Conservation (phyloP, 1,140 invertebrate genomes). For the Hycleus phaleratus region DNA sequence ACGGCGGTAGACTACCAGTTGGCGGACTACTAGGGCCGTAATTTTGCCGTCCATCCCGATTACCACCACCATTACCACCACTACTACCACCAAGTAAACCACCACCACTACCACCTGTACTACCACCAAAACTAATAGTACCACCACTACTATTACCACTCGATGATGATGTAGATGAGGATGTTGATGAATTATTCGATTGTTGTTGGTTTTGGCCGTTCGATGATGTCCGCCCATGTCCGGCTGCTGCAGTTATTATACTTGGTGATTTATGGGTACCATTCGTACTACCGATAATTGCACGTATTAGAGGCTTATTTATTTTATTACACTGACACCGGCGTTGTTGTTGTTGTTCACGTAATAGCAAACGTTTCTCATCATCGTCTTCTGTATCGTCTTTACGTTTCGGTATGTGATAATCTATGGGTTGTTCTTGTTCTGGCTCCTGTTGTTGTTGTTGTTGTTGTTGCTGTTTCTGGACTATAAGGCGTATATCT, state of each 20-base stretch:
- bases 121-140: constrained; percentile 44
- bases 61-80: constrained; percentile 59
- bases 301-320: constrained; percentile 42
- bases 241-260: constrained; percentile 55
- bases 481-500: constrained; percentile 41
- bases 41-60: constrained; percentile 66
- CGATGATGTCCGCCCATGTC: constrained; percentile 60
- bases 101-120: constrained; percentile 47
- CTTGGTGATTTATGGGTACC: constrained; percentile 48
- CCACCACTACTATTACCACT: constrained; percentile 47
- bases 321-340: constrained; percentile 52
- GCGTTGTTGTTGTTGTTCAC: constrained; percentile 49
- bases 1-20: constrained; percentile 72
- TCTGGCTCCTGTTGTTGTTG: constrained; percentile 48
- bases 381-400: constrained; percentile 57
- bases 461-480: constrained; percentile 44
- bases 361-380: constrained; percentile 50
- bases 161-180: constrained; percentile 28
- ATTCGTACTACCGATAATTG: constrained; percentile 39
- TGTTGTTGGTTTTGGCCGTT: constrained; percentile 35
- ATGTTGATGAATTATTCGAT: constrained; percentile 39
- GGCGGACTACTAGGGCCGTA: constrained; percentile 77
- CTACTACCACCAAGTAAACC: constrained; percentile 52
- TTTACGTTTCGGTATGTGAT: constrained; percentile 72
- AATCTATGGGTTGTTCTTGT: constrained; percentile 81